phyloP scores from a whole-genome alignment of 2,888 invertebrate genomes.

The Hirtodrosophila alboralis region DNA sequence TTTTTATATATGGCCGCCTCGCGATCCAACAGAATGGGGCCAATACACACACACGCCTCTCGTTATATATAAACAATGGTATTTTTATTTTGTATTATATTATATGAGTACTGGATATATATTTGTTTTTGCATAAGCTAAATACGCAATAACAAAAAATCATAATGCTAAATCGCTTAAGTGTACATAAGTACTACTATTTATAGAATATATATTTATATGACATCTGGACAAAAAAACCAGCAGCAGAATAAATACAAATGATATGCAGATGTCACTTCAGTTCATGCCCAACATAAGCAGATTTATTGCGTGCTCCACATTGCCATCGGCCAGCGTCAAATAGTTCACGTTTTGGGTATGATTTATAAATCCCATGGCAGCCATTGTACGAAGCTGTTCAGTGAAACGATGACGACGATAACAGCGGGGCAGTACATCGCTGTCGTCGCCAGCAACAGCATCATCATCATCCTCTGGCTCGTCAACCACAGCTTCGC shows the following conservation, averaged over 20 bases:
- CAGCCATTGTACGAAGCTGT: conserved; percentile 92
- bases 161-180: conserved; percentile 54
- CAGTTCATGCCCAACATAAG: conserved; percentile 86
- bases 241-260: conserved; percentile 61
- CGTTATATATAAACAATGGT: conserved; percentile 26
- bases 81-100: conserved; percentile 33
- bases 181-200: conserved; percentile 36
- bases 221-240: conserved; percentile 27
- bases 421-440: conserved; percentile 76
- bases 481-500: conserved; percentile 46
- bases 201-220: conserved; percentile 33
- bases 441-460: conserved; percentile 61
- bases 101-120: conserved; percentile 25
- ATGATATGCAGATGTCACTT: conserved; percentile 31
- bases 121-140: conserved; percentile 27
- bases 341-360: conserved; percentile 93
- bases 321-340: conserved; percentile 90
- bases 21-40: conserved; percentile 17
- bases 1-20: conserved; percentile 39
- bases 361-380: conserved; percentile 95
- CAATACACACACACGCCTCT: conserved; percentile 39
- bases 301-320: conserved; percentile 95
- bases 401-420: conserved; percentile 84
- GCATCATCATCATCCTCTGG: conserved; percentile 55
- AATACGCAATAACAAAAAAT: conserved; percentile 26